Evolutionary conservation across 2,888 invertebrate genomes (phyloP).

Genomic region (Theristus sp.): DNA sequence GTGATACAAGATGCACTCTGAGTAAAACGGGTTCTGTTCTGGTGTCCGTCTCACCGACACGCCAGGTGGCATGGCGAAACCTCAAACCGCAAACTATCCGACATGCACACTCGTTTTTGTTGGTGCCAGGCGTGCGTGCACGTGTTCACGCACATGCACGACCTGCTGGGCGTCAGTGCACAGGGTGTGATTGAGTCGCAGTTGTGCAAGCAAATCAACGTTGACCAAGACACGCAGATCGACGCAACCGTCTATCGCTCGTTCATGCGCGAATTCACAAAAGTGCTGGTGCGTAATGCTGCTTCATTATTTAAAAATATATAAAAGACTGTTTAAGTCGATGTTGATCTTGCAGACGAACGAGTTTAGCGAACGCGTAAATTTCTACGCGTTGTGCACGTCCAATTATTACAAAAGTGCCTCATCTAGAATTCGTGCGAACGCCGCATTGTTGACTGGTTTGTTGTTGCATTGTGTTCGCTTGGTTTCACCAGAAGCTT

Average conservation of each 20-base stretch:
- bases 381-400: constrained; percentile 39
- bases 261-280: constrained; percentile 18
- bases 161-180: background rate
- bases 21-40: background rate
- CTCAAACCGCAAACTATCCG: no score
- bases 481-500: no score
- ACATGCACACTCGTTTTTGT: no score
- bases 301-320: no score
- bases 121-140: background rate
- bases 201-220: background rate
- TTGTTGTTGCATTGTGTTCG: constrained; percentile 5
- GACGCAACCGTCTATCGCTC: constrained; percentile 13
- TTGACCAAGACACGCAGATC: background rate
- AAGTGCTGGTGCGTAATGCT: constrained; percentile 13
- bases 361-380: constrained; percentile 41
- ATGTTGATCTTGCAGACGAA: constrained; percentile 15
- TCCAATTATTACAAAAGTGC: constrained; percentile 35
- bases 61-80: no score
- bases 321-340: no score
- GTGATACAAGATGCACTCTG: no score
- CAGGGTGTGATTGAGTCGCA: background rate
- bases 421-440: constrained; percentile 34
- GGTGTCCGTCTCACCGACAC: no score
- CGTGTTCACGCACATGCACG: background rate
- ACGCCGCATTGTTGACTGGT: constrained; percentile 36